A percentile compares a stretch with the other conserved stretches of the same genome.
Conservation (phyloP, 35 echinoderm and acorn worm species). For the Nesometra sesokonis region DNA sequence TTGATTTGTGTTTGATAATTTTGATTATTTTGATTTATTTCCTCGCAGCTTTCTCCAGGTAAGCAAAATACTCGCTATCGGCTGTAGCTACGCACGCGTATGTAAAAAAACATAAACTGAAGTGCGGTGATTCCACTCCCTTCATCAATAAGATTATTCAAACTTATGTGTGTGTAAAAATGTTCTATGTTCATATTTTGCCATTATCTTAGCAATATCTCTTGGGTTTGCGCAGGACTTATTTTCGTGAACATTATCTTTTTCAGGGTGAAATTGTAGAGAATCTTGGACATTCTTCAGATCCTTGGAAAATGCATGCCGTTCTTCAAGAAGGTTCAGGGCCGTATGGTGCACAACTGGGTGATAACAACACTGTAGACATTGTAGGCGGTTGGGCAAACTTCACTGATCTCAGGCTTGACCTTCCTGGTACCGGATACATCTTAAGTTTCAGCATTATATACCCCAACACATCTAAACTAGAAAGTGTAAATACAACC, state of each 20-base stretch:
- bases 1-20: too few relatives aligned
- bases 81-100: too few relatives aligned
- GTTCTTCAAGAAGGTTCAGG: background rate
- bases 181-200: too few relatives aligned
- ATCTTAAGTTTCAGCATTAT: background rate
- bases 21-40: too few relatives aligned
- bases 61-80: too few relatives aligned
- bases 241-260: background rate
- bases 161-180: background rate
- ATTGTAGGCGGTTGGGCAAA: background rate
- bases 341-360: background rate
- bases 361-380: background rate
- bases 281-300: background rate
- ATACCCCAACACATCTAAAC: background rate
- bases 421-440: background rate
- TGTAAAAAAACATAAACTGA: too few relatives aligned
- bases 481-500: background rate
- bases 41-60: too few relatives aligned
- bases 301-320: background rate
- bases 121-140: too few relatives aligned
- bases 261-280: background rate
- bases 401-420: constrained; percentile 3
- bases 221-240: too few relatives aligned
- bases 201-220: too few relatives aligned
- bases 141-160: too few relatives aligned